Evolutionary conservation across 2,888 invertebrate genomes (phyloP), one percentile per base, ranked within the genome.

Genomic region (Dasysyrphus albostriatus): DNA sequence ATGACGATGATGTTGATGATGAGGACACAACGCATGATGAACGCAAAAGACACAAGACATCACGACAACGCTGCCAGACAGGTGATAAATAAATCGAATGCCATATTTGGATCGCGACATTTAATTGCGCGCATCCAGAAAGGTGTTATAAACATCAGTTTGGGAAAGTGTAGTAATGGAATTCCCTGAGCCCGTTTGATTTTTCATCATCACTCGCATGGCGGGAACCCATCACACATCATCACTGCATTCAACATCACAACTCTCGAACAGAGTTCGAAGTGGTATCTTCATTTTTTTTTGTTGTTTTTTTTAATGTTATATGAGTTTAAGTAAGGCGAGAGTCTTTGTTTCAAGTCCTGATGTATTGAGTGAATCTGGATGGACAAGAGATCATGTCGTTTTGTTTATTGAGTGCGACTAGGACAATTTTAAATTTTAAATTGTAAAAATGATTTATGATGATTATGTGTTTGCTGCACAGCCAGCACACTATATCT

Each of bases 51-150:
- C 69, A 88, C 54, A 88, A 88, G 88, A 88, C 89, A 88, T 85
- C 88, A 87, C 67, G 74, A 87, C 88, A 88, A 74, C 73, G 84
- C 24, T n/a, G n/a, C 51, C 76, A 67, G 83, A 88, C 90, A 90
- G 90, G 89, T 90, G 89, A 90, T 90, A 92, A 92, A 92, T 92
- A 92, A 92, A 92, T 92, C 91, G 92, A 90, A 91, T 90, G 82
- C 88, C 88, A 88, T 83, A 88, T 77, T 85, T 70, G 85, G 88
- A 70, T 74, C 72, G 73, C 74, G 87, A 87, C 83, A 87, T 87
- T 87, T 87, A 87, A 87, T 87, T 87, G 87, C 87, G 87, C 87
- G 87, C 87, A 87, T 87, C 87, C 87, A 83, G 87, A 87, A 75
- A 87, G 87, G 83, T 87, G 83, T 83, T 87, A 87, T 79, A 82